Evolutionary conservation across 2,888 invertebrate genomes (phyloP).

Genomic region (Caenorhabditis zanzibari): DNA sequence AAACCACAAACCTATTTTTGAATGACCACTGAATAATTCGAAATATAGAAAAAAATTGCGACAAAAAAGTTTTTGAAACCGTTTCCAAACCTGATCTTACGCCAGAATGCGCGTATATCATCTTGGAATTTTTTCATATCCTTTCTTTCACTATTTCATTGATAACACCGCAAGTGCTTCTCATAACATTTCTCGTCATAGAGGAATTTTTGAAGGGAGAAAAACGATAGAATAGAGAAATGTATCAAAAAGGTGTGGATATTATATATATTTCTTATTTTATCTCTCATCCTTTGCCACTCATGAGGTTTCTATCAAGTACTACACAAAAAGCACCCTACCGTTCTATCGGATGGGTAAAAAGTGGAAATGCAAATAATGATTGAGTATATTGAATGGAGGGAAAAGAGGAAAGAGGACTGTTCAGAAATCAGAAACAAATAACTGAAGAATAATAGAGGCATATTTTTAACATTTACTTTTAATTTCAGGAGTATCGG

Average conservation of each 20-base stretch:
- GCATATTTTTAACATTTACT: too few species aligned
- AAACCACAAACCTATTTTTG: background rate
- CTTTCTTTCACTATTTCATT: conserved; percentile 33
- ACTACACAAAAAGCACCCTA: conserved; percentile 40
- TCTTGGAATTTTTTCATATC: conserved; percentile 34
- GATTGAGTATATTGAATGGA: conserved; percentile 44
- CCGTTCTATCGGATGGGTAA: conserved; percentile 35
- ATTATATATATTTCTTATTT: conserved; percentile 7
- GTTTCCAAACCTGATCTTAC: conserved; percentile 12
- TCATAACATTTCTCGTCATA: conserved; percentile 29
- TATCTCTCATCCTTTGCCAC: background rate
- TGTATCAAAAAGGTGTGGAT: conserved; percentile 18
- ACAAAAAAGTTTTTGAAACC: background rate
- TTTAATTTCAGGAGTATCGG: too few species aligned
- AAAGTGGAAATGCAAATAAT: conserved; percentile 58
- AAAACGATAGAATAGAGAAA: background rate
- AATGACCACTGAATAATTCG: background rate
- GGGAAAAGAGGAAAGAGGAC: conserved; percentile 2
- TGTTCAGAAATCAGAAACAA: conserved; percentile 48
- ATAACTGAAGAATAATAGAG: conserved; percentile 1
- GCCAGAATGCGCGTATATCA: conserved; percentile 18
- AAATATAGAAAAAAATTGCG: conserved; percentile 5
- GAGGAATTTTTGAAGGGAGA: conserved; percentile 5
- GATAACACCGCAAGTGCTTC: conserved; percentile 27
- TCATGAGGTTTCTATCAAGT: conserved; percentile 36